These are phyloP conservation scores for Argynnis bischoffii DNA, from an alignment of 2,888 invertebrate genomes.

Conservation along the genomic window DNA sequence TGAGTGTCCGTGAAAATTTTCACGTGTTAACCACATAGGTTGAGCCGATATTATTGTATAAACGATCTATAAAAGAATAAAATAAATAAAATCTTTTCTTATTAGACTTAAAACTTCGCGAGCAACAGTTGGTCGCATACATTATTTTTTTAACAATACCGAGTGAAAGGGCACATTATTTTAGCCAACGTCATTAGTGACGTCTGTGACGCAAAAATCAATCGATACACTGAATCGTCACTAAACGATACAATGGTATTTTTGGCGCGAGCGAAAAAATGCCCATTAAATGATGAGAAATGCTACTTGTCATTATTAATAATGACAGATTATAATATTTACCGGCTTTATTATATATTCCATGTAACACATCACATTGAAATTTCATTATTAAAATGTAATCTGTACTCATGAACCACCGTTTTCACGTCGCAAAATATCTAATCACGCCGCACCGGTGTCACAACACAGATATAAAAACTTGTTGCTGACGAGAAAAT, in stretches of 20 bases:
- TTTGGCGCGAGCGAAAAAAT: slow-evolving; percentile 30
- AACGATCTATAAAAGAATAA: neutral
- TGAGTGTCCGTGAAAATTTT: slow-evolving; percentile 63
- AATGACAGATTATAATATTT: neutral
- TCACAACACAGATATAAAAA: slow-evolving; percentile 42
- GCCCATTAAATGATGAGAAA: slow-evolving; percentile 1
- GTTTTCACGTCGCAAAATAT: neutral
- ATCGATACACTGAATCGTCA: slow-evolving; percentile 40
- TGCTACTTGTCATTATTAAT: neutral
- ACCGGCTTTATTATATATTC: slow-evolving; percentile 1
- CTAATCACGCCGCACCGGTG: slow-evolving; percentile 11
- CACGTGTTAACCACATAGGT: slow-evolving; percentile 40
- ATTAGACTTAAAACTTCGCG: neutral
- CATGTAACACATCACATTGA: neutral
- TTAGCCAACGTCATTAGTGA: slow-evolving; percentile 40
- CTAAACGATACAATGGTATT: slow-evolving; percentile 34
- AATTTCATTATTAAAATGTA: too few species aligned
- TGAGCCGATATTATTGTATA: slow-evolving; percentile 24
- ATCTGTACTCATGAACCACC: too few species aligned
- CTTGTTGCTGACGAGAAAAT: slow-evolving; percentile 36
- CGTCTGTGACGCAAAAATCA: slow-evolving; percentile 42
- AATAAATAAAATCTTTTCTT: neutral
- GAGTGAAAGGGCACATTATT: slow-evolving; percentile 30
- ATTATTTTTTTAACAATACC: slow-evolving; percentile 7
- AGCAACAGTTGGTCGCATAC: slow-evolving; percentile 16